Evolutionary conservation across 2,113 vertebrate species (phyloP), one percentile per base, ranked within the genome.

Genomic region (Felis catus): DNA sequence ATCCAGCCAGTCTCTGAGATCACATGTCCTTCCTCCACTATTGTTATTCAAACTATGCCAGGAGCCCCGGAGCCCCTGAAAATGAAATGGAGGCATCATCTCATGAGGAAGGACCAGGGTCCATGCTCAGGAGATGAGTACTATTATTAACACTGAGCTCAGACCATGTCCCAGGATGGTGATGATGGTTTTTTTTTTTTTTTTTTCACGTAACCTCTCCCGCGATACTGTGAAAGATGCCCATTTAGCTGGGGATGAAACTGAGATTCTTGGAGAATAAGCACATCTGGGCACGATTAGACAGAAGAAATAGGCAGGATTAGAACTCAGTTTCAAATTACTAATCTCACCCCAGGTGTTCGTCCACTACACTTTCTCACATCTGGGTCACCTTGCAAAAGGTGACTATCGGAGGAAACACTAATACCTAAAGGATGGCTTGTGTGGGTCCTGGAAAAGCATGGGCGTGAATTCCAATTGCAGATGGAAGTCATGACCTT

Each of bases 31-130:
- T 39, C 76, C 73, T 74, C 61, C 86, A 86, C 27, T 7, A 13
- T 90, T 91, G 15, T 53, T 41, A 81, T 33, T 82, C 15, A 84
- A 45, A 70, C 74, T 80, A 91, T 23, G 14, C 79, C 88, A 76
- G 16, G 33, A 33, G 36, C 21, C 27, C n/a, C 13, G 21, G 31
- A 39, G 21, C 23, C 41, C 1, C n/a, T 63, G 21, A 51, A 89
- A 53, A 36, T 66, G 18, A 66, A 45, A 55, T 16, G 1, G 84
- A 73, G 53, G 33, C 16, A 48, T 81, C 61, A 23, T 48, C 48
- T 78, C 33, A 48, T 21, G 27, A 95, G 21, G 33, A 86, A 45
- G 25, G 33, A 25, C 14, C 23, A 18, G 36, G 23, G 51, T 41
- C 55, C 80, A 61, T 31, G 48, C n/a, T 81, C 39, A 25, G 41